Evolutionary conservation across 2,797 vertebrate species (phyloP), one percentile per base, ranked within the genome.

Genomic region (Clarias laeviceps): DNA sequence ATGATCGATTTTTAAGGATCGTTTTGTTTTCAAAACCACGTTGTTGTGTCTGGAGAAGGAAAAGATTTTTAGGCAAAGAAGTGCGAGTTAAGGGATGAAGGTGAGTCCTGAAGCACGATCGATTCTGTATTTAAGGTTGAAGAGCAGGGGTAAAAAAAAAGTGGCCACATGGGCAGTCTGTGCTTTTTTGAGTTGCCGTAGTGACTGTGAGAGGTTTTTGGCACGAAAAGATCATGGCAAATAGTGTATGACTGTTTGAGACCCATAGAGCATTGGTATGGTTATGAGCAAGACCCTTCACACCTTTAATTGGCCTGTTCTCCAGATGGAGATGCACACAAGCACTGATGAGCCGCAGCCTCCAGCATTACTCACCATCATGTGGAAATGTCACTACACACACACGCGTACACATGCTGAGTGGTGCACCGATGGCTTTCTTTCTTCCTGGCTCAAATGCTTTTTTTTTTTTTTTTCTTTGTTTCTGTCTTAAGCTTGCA

Each of bases 151-250:
- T 66, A 61, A 32, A 37, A 64, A 64, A 76, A 2, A 50, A 12
- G 45, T 50, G 80, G 68, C 78, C 74, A 59, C 68, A 89, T 88
- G 90, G 90, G 90, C 89, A 89, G 82, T 82, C 59, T 69, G 85
- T 45, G 0, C 9, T 45, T 9, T 9, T 87, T 89, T 89, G 69
- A 77, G 84, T 90, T 87, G 86, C 87, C 64, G 59, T 89, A 88
- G 84, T 40, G 82, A 90, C 82, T 29, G 40, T 86, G 84, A 64
- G 82, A 74, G 54, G 32, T 85, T 54, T 12, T 61, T 66, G 59
- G 76, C 40, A 27, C 20, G 12, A 68, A 78, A 20, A 65, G 78
- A 84, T 89, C 82, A 65, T 70, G 4, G 57, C 57, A 37, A 62
- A 62, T 37, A 37, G 22, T 5, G 20, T 59, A 61, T 37, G 54